Conservation (phyloP, 1,140 invertebrate species). For the Globodera ellingtonae region DNA sequence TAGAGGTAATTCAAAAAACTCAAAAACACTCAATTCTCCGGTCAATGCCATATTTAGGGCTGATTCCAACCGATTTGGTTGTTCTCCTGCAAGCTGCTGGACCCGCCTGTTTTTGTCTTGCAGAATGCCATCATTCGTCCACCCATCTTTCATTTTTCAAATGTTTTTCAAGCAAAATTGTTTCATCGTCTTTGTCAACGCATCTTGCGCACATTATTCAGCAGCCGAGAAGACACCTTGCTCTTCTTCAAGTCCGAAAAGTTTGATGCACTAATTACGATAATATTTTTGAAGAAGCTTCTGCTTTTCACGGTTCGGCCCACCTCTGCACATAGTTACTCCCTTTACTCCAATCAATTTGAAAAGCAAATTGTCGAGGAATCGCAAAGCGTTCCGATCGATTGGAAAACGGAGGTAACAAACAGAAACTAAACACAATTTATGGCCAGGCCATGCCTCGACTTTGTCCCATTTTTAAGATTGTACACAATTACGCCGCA, state of each 20-base stretch:
- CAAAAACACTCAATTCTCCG: conserved; percentile 7
- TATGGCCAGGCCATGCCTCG: conserved; percentile 16
- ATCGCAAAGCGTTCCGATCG: conserved; percentile 13
- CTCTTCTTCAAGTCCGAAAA: conserved; percentile 40
- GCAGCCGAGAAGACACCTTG: conserved; percentile 24
- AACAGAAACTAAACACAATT: conserved; percentile 45
- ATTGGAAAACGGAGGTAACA: conserved; percentile 33
- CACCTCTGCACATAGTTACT: conserved; percentile 38
- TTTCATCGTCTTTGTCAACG: conserved; percentile 29
- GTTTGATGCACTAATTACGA: conserved; percentile 7
- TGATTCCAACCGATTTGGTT: conserved; percentile 29
- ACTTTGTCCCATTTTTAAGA: conserved; percentile 28
- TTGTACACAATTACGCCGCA: conserved; percentile 17
- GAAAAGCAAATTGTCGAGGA: conserved; percentile 27
- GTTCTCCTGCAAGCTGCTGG: conserved; percentile 46
- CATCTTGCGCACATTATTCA: not conserved
- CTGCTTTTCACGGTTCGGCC: conserved; percentile 44
- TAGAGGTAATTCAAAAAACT: conserved; percentile 28
- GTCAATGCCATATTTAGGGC: conserved; percentile 15
- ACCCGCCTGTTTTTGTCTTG: conserved; percentile 42
- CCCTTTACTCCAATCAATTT: conserved; percentile 26
- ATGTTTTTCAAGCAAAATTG: conserved; percentile 36
- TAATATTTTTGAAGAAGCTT: not conserved
- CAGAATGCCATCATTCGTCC: conserved; percentile 35
- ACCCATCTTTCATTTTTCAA: conserved; percentile 39